phyloP scores from a whole-genome alignment of 2,113 vertebrate species.

The Australoheros scitulus region DNA sequence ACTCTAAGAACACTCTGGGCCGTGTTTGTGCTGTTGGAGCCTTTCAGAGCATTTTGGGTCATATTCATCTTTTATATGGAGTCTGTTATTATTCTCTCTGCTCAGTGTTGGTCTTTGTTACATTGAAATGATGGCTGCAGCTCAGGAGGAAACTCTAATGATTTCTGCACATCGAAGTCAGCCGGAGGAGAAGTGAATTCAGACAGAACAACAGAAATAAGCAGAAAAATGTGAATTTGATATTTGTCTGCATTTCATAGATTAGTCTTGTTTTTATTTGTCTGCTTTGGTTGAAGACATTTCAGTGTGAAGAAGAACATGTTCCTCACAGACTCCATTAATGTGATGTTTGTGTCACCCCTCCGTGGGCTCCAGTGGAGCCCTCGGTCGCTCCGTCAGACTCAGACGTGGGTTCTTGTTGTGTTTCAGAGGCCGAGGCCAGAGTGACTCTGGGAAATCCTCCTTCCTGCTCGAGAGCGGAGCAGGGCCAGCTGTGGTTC shows the following conservation, averaged over 20 bases:
- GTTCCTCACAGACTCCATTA: too few relatives aligned
- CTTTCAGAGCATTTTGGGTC: background rate
- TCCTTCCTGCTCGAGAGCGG: constrained; percentile 79
- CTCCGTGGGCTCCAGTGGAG: too few relatives aligned
- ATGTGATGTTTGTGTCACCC: too few relatives aligned
- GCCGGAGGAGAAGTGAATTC: background rate
- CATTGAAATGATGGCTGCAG: background rate
- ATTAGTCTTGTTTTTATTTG: background rate
- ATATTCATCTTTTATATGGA: background rate
- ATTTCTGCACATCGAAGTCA: background rate
- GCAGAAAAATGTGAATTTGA: background rate
- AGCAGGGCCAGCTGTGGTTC: constrained; percentile 89
- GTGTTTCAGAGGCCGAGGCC: constrained; percentile 78
- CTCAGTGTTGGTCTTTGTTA: background rate
- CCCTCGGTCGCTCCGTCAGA: background rate
- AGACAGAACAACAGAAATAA: background rate
- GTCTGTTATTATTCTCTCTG: background rate
- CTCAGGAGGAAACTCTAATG: background rate
- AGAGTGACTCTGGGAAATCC: constrained; percentile 83
- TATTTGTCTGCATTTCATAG: background rate
- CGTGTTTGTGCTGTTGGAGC: background rate
- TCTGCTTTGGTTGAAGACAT: background rate
- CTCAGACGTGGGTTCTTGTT: background rate
- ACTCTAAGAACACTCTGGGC: background rate
- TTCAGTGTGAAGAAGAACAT: background rate